These are phyloP conservation scores for Gracilinanus agilis DNA, from an alignment of 2,113 vertebrate species.

Conservation along the genomic window DNA sequence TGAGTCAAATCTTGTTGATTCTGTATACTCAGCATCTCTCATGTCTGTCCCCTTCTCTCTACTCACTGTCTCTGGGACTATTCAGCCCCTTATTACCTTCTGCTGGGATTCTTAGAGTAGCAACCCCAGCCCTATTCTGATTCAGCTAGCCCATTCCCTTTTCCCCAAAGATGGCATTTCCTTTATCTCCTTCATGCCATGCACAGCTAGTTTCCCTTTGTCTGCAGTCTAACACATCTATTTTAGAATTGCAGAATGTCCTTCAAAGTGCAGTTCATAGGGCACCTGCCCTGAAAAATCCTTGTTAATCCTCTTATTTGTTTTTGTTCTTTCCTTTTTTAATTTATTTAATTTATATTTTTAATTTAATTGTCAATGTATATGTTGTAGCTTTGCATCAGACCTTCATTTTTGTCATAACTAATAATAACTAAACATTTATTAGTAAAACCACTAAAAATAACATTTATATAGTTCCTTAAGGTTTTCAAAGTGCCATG, in stretches of 20 bases:
- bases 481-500: background rate
- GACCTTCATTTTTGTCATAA: background rate
- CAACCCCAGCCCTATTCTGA: background rate
- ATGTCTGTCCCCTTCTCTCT: background rate
- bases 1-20: background rate
- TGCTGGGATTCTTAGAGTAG: background rate
- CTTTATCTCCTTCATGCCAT: background rate
- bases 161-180: background rate
- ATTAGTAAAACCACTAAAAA: background rate
- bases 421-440: background rate
- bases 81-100: background rate
- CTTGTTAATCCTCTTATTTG: background rate
- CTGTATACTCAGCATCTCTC: background rate
- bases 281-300: background rate
- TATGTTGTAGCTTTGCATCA: background rate
- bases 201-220: background rate
- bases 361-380: background rate
- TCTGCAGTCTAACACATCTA: background rate
- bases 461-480: background rate
- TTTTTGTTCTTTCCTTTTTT: background rate
- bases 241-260: background rate
- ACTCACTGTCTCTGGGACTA: background rate
- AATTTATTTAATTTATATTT: background rate
- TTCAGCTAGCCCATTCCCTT: background rate
- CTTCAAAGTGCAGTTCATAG: background rate